Percentiles rank a stretch among this genome's conserved stretches.
Conservation (phyloP, 2,113 vertebrate species). For the Ophthalmolycus amberensis region DNA sequence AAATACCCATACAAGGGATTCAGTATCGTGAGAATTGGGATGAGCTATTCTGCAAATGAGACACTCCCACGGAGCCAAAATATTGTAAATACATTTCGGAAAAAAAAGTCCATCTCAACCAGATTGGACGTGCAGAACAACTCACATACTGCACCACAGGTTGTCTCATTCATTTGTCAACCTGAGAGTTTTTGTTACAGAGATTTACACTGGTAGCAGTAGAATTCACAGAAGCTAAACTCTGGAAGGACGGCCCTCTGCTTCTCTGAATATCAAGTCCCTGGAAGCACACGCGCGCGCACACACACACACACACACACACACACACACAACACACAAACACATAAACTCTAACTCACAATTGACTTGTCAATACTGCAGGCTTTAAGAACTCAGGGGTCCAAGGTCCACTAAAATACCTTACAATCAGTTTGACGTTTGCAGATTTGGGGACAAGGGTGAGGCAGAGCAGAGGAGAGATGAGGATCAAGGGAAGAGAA, state of each 20-base stretch:
- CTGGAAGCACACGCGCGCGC: constrained; percentile 10
- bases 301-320: constrained; percentile 11
- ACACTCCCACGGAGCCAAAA: constrained; percentile 7
- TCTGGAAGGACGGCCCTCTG: constrained; percentile 38
- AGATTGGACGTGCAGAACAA: constrained; percentile 9
- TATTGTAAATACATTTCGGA: neutral
- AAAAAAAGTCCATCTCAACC: neutral
- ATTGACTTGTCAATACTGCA: constrained; percentile 48
- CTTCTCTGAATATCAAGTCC: constrained; percentile 56
- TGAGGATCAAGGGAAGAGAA: constrained; percentile 4
- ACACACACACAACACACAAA: neutral
- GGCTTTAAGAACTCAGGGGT: constrained; percentile 38
- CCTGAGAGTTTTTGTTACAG: constrained; percentile 33
- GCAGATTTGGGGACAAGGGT: constrained; percentile 19
- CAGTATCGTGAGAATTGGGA: neutral
- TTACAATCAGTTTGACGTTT: constrained; percentile 32
- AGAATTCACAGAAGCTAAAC: constrained; percentile 47
- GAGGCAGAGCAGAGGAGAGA: neutral
- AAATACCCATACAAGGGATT: neutral
- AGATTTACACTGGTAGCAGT: constrained; percentile 48
- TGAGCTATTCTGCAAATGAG: neutral
- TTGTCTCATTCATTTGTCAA: constrained; percentile 33
- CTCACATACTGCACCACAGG: constrained; percentile 12
- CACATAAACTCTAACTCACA: constrained; percentile 35
- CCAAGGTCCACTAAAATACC: constrained; percentile 46